These are phyloP conservation scores for Stichodactyla mertensii DNA, from an alignment of 64 coral and sea anemone genomes.

Conservation along the genomic window DNA sequence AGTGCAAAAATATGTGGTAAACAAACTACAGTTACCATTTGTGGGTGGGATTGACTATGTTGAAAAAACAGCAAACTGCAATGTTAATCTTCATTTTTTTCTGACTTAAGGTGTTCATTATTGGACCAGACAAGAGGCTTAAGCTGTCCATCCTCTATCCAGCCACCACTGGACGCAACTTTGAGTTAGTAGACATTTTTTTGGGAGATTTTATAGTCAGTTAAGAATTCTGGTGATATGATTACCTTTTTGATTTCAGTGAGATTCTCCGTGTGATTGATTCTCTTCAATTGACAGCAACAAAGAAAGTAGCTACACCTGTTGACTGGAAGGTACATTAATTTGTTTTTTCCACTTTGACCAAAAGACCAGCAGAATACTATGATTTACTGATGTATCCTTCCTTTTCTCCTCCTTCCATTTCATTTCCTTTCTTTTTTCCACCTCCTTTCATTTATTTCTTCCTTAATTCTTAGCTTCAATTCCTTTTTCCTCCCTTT, in stretches of 20 bases:
- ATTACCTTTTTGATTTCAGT: slow-evolving; percentile 42
- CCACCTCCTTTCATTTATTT: neutral
- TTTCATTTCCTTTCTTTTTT: neutral
- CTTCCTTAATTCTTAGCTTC: neutral
- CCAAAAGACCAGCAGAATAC: neutral
- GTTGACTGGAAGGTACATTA: slow-evolving; percentile 77
- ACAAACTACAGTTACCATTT: no score
- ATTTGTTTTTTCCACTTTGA: neutral
- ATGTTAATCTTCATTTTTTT: neutral
- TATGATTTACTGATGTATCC: neutral
- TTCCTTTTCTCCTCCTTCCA: neutral
- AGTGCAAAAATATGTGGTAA: no score
- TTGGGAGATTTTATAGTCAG: no score
- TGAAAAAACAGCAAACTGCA: neutral
- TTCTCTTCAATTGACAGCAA: slow-evolving; percentile 88
- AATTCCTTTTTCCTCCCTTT: neutral
- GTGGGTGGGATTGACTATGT: neutral
- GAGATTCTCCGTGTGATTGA: slow-evolving; percentile 97
- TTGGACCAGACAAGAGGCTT: slow-evolving; percentile 96
- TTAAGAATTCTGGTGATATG: no score
- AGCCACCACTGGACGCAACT: slow-evolving; percentile 95
- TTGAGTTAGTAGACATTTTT: slow-evolving; percentile 65
- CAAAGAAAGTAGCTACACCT: slow-evolving; percentile 92
- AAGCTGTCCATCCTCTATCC: slow-evolving; percentile 95
- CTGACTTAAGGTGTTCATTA: slow-evolving; percentile 75